A percentile compares a stretch with the other conserved stretches of the same genome.
Conservation (phyloP, 2,797 vertebrate species). For the Leptodactylus fallax region DNA sequence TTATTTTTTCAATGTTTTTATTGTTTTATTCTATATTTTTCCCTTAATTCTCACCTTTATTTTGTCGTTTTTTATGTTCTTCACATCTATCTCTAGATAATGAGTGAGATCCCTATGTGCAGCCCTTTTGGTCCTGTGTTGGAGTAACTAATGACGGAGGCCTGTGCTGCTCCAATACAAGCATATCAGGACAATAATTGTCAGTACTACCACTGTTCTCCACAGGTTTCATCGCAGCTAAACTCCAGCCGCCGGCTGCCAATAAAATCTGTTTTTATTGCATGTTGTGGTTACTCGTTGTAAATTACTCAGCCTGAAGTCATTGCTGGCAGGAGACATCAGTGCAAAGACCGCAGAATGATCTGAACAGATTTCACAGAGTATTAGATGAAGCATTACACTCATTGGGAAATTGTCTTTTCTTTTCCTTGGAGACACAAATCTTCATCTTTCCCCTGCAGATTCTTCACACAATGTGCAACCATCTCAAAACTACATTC, state of each 20-base stretch:
- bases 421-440: slow-evolving; percentile 54
- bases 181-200: neutral
- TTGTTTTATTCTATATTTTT: neutral
- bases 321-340: slow-evolving; percentile 50
- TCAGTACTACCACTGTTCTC: neutral
- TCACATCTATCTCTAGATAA: too few relatives aligned
- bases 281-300: slow-evolving; percentile 58
- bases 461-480: slow-evolving; percentile 30
- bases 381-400: slow-evolving; percentile 52
- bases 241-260: slow-evolving; percentile 20
- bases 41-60: neutral
- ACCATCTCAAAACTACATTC: neutral
- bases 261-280: slow-evolving; percentile 55
- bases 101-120: too few relatives aligned
- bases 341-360: slow-evolving; percentile 43
- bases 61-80: neutral
- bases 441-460: slow-evolving; percentile 34
- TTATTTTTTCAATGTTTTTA: neutral
- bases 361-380: slow-evolving; percentile 53
- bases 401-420: slow-evolving; percentile 44
- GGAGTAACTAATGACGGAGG: neutral
- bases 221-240: slow-evolving; percentile 1
- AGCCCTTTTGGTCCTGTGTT: neutral
- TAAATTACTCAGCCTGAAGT: slow-evolving; percentile 57
- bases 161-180: too few relatives aligned